Base-by-base conservation (phyloP, 1,140 invertebrate species). In the Steinernema khuongi region DNA sequence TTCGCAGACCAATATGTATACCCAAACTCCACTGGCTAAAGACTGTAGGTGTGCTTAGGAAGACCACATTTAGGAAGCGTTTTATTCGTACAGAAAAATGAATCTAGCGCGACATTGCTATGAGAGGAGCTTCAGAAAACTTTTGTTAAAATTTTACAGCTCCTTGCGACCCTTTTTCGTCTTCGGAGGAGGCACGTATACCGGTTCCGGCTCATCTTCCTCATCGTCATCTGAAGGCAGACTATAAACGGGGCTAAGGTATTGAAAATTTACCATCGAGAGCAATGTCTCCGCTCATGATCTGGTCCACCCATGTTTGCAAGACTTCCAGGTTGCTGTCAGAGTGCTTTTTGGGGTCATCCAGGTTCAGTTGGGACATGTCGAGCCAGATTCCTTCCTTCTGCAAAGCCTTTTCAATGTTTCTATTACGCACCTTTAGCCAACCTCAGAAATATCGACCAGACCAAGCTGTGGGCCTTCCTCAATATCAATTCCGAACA, bases 401-500 rank as follows among this genome's bases (percentile, higher is more conserved):
- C 70, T 77, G 60, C 71, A 77, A 11, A 29, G 60, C 0, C 17
- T 29, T 17, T 18, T 18, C 18, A 31, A 73, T 17, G 32, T 17
- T 77, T 22, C 69, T 2, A n/a, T 4, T 26, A 28, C 11, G 31
- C 30, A 31, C 26, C n/a, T 43, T 0, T 71, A 4, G 14, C 0
- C 41, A n/a, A 77, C 76, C 76, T 84, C 83, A 14, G 83, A 84
- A 36, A 84, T 84, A 72, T 84, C 83, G n/a, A 83, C 84, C 18
- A 84, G 73, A 70, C 83, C 83, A 43, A 84, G 70, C 74, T 85
- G 84, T 7, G 83, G 83, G 31, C 83, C 84, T 70, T 85, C 83
- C 70, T 84, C 83, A 70, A 84, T 84, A 67, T 84, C 83, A 71
- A 84, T 84, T 41, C 84, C 83, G 67, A 84, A 84, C 83, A 84